Evolutionary conservation across 92 coral and sea anemone genomes (phyloP), one percentile per base, ranked within the genome.

Genomic region (Phenganax subtilis): DNA sequence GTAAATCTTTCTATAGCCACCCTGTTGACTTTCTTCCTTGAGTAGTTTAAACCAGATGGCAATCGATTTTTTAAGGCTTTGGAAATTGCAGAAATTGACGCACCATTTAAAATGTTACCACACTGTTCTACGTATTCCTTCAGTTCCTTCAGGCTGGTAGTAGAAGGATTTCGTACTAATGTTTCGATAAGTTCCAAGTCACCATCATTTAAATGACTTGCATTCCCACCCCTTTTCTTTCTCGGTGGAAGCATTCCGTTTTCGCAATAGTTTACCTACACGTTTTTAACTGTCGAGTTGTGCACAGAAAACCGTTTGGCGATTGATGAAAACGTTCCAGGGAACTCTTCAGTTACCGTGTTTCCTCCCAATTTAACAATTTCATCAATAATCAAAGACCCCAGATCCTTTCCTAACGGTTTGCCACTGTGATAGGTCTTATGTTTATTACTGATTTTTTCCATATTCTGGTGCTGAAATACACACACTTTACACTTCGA

Each of bases 101-200:
- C 65, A 10, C 75, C 75, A 47, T 59, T 6, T 59, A 70, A 83
- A 72, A 80, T 81, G 78, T 85, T 81, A 15, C 83, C 78, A 75
- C 72, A 66, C 64, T 81, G 58, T 47, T 20, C 37, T 3, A 87
- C 25, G n/a, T 47, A 29, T 6, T 69, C 80, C 10, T 81, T 72
- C 28, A 84, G 10, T 71, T 87, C 89, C n/a, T 58, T 87, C n/a
- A 74, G 62, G 17, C 61, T 54, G n/a, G 27, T 56, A 0, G 61
- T 54, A 54, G 64, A 64, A 29, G 27, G 55, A 8, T 25, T 54
- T 52, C 25, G 6, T 54, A 14, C 55, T n/a, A 74, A 53, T 0
- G 80, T 70, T 59, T 87, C 81, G 55, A 87, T 80, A 9, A 86
- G 73, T 52, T 86, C 37, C 53, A 86, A 67, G 69, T 86, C 83